These are phyloP conservation scores for Anguilla anguilla DNA, from an alignment of 2,797 vertebrate species.

Conservation along the genomic window DNA sequence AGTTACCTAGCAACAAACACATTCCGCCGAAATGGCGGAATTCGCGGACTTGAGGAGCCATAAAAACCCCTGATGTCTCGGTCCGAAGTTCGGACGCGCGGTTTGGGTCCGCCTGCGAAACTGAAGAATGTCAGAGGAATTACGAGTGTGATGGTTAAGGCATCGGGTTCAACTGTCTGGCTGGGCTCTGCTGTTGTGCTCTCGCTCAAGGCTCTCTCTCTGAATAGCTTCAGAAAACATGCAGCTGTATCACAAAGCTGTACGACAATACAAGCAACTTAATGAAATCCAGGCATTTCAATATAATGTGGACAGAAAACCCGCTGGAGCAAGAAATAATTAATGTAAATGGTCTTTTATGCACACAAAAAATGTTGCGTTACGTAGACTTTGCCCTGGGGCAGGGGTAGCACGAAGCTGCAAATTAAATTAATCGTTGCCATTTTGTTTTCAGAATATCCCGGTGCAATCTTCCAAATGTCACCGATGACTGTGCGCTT, in stretches of 20 bases:
- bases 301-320: not conserved
- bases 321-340: not conserved
- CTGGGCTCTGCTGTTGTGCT: not conserved
- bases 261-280: not conserved
- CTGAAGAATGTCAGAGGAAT: not conserved
- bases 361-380: not conserved
- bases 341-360: not conserved
- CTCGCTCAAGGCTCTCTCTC: not conserved
- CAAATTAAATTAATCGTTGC: not conserved
- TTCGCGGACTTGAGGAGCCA: not conserved
- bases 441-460: not conserved
- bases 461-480: not conserved
- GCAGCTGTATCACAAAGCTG: not conserved
- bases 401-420: not conserved
- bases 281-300: not conserved
- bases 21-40: not conserved
- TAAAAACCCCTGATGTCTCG: not conserved
- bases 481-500: not conserved
- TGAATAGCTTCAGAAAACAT: not conserved
- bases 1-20: slow-evolving; percentile 17
- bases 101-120: not conserved
- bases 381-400: not conserved
- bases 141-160: not conserved
- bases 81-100: not conserved
- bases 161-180: not conserved